phyloP scores from a whole-genome alignment of 2,888 invertebrate genomes.

The Eueremaeus valkanovi region DNA sequence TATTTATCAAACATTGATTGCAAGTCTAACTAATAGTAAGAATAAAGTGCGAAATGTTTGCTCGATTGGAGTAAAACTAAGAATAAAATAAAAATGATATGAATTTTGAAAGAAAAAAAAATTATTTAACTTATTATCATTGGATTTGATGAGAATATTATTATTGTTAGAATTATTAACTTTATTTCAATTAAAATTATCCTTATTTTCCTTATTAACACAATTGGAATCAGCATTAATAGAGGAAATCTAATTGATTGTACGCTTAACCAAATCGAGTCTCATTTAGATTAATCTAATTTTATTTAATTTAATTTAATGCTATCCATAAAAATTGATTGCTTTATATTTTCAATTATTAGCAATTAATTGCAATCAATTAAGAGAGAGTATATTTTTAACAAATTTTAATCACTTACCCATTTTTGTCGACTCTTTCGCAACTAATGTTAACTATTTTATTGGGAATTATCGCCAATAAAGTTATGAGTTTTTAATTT shows the following conservation, averaged over 20 bases:
- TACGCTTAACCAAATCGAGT: slow-evolving; percentile 22
- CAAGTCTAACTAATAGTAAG: too few species aligned
- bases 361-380: slow-evolving; percentile 26
- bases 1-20: too few species aligned
- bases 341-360: slow-evolving; percentile 1
- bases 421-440: not conserved
- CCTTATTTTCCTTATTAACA: slow-evolving; percentile 26
- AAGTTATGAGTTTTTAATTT: slow-evolving; percentile 10
- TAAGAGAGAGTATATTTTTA: not conserved
- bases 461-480: not conserved
- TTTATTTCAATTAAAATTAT: slow-evolving; percentile 34
- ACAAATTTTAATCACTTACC: slow-evolving; percentile 4
- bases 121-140: slow-evolving; percentile 5
- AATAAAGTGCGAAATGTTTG: too few species aligned
- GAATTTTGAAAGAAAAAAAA: not conserved
- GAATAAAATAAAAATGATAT: not conserved
- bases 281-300: slow-evolving; percentile 11
- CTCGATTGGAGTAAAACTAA: not conserved
- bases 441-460: not conserved
- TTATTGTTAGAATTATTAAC: slow-evolving; percentile 12
- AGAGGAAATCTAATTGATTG: slow-evolving; percentile 38
- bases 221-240: slow-evolving; percentile 14
- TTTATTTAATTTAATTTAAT: slow-evolving; percentile 6
- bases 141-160: slow-evolving; percentile 20
- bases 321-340: not conserved